Base-by-base conservation (phyloP, 2,797 vertebrate species). In the Myotis pilosus region DNA sequence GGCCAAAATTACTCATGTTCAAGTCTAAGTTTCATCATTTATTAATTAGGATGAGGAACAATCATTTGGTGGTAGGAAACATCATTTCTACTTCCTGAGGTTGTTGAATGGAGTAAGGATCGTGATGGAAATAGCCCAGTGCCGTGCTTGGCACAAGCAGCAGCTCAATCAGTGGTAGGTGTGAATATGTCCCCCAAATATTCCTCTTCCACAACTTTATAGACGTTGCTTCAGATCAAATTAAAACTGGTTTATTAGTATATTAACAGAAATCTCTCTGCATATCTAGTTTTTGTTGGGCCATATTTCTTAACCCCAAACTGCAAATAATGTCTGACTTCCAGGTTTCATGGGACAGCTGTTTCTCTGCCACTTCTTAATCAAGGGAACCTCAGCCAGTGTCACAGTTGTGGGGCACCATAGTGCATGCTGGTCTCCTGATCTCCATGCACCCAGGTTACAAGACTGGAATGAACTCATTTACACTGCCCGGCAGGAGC, bases 141-240 rank as follows among this genome's bases (percentile, higher is more conserved):
- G 16, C 6, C 16, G 5, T 3, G 22, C n/a, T 49, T n/a, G 41
- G 53, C 20, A 62, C n/a, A 38, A 17, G 30, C 28, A 23, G n/a
- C 0, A 15, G 4, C 47, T 76, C 38, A 5, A 8, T 57, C 41
- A 9, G 11, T 2, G 5, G 16, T 0, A 44, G 55, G 49, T 0
- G 2, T 11, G 47, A 55, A 4, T 11, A 84, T 33, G 12, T 62
- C 22, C 17, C 47, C n/a, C 38, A 41, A 53, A n/a, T 8, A 51
- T 2, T 47, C 11, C 13, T 41, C 75, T 75, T 74, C 68, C 1
- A 62, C 30, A 41, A 28, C 9, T 11, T 10, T 13, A 55, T 0
- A 28, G 23, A 62, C 3, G 28, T 20, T 55, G 38, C 17, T 84
- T 47, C 33, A 64, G 49, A 79, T 44, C 38, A 30, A 20, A 30